Base-by-base conservation (phyloP, 1,140 invertebrate genomes). In the Metaphire vulgaris region DNA sequence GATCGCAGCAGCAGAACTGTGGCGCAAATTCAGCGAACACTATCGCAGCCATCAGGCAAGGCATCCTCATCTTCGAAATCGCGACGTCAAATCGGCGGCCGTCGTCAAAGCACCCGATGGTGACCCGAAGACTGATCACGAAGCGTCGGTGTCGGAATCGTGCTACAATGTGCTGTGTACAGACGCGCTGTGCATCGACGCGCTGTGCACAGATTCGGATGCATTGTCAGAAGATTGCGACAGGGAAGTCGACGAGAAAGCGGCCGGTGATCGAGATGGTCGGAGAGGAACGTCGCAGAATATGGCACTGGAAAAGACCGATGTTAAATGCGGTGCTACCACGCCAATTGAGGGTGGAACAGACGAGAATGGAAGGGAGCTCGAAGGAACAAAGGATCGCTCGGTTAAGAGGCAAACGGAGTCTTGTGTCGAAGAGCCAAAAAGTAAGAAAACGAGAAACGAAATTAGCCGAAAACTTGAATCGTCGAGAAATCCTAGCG, bases 1-100 rank as follows among this genome's bases (percentile, higher is more conserved):
- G 70, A 41, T 80, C 28, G 74, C 68, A 34, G 79, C 79, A 0
- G 75, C 79, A 26, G 77, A 80, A 30, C 64, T 80, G n/a, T 80
- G 79, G 79, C 28, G 79, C n/a, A 72, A 71, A 29, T 79, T 79
- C 77, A 80, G 79, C 65, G 76, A 76, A 65, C 67, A 78, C 26
- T 78, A 78, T 31, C 26, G 69, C 21, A 75, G 77, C 33, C 77
- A 78, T 69, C 77, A 78, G 74, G 77, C 77, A 12, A 31, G 77
- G 28, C 73, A 78, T 66, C 77, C 77, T 12, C 75, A 78, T 33
- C 41, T 56, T 6, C 41, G 41, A 56, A 56, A 56, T 56, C 41
- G 41, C 21, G 41, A 56, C 21, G 41, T 56, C 41, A 56, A 21
- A 21, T n/a, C n/a, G n/a, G 41, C 21, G 6, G 41, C 41, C 21